Evolutionary conservation across 2,113 vertebrate genomes (phyloP).

Genomic region (Chionodraco myersi): DNA sequence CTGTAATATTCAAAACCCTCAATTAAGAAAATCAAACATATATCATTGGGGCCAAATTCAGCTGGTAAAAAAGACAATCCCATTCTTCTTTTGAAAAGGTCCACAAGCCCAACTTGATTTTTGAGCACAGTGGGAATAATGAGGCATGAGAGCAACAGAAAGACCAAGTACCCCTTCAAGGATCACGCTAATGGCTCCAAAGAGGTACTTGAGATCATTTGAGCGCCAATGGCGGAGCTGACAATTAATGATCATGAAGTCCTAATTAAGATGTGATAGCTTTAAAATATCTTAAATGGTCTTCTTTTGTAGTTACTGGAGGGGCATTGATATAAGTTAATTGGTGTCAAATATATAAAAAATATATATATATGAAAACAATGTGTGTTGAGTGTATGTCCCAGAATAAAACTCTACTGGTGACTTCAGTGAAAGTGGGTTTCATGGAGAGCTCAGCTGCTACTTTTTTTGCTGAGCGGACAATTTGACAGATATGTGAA

Average conservation of each 20-base stretch:
- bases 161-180: constrained; percentile 2
- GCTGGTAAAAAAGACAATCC: neutral
- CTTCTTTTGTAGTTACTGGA: neutral
- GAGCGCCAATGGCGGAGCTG: neutral
- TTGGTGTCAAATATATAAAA: neutral
- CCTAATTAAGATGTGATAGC: neutral
- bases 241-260: neutral
- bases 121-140: neutral
- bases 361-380: neutral
- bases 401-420: neutral
- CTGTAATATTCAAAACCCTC: neutral
- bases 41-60: neutral
- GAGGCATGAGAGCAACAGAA: neutral
- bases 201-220: neutral
- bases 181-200: neutral
- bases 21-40: neutral
- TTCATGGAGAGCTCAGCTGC: too few relatives aligned
- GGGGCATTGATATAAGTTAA: neutral
- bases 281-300: neutral
- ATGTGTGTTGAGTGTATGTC: neutral
- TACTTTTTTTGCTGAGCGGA: too few relatives aligned
- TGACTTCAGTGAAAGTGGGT: too few relatives aligned
- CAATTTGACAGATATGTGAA: too few relatives aligned
- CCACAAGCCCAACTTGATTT: neutral
- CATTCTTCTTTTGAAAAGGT: neutral